Conservation (phyloP, 1,140 invertebrate species). For the Diprion similis region DNA sequence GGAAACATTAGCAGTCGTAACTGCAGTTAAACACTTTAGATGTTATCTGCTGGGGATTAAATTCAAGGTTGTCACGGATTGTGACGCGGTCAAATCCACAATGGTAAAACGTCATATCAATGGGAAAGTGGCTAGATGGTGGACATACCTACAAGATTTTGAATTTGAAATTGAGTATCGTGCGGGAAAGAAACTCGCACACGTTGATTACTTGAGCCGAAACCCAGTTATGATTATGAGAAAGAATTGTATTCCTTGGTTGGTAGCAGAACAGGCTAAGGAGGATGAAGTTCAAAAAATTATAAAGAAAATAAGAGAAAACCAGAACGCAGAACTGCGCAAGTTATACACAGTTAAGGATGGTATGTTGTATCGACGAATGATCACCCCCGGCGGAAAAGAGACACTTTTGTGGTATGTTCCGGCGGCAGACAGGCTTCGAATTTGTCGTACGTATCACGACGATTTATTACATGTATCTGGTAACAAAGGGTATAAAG, state of each 20-base stretch:
- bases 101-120: constrained; percentile 39
- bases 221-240: constrained; percentile 19
- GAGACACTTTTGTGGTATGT: constrained; percentile 23
- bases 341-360: constrained; percentile 35
- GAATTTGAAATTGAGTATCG: constrained; percentile 43
- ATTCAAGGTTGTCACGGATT: constrained; percentile 51
- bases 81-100: constrained; percentile 40
- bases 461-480: constrained; percentile 7
- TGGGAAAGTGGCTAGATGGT: constrained; percentile 46
- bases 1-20: constrained; percentile 41
- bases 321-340: constrained; percentile 34
- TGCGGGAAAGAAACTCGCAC: constrained; percentile 34
- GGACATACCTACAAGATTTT: constrained; percentile 41
- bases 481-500: background rate
- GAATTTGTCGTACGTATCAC: background rate
- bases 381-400: constrained; percentile 31
- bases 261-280: constrained; percentile 19
- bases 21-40: constrained; percentile 30
- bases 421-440: background rate
- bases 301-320: constrained; percentile 15
- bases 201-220: constrained; percentile 48
- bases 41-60: constrained; percentile 40
- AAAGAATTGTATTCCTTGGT: constrained; percentile 23
- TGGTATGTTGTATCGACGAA: constrained; percentile 34
- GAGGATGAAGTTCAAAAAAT: constrained; percentile 23